Evolutionary conservation across 2,797 vertebrate genomes (phyloP).

Genomic region (Oceanodroma leucorhoa): DNA sequence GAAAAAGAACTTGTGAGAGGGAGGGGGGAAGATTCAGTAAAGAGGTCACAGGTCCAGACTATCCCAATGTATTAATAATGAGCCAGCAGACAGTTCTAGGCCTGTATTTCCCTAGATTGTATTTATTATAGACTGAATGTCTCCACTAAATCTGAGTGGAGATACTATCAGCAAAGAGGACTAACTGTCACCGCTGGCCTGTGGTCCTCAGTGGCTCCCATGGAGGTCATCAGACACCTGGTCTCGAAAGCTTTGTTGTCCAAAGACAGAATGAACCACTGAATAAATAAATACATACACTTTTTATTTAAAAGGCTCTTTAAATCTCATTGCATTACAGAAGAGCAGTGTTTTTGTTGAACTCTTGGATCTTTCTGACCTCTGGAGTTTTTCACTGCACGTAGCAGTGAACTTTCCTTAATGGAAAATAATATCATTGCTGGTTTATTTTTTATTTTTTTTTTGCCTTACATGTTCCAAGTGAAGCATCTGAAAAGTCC

Average conservation of each 20-base stretch:
- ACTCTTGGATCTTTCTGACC: background rate
- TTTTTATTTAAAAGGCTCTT: background rate
- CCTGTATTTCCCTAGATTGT: conserved; percentile 40
- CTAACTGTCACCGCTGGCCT: background rate
- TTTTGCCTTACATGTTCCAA: background rate
- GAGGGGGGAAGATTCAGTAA: background rate
- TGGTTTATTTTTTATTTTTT: background rate
- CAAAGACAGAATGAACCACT: background rate
- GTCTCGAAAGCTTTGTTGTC: background rate
- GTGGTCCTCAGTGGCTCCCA: background rate
- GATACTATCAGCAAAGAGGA: conserved; percentile 25
- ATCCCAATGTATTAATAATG: conserved; percentile 63
- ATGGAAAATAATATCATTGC: background rate
- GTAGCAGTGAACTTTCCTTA: background rate
- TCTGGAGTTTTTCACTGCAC: background rate
- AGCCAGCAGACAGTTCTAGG: conserved; percentile 50
- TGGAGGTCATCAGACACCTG: conserved; percentile 1
- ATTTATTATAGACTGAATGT: conserved; percentile 28
- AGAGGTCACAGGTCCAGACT: conserved; percentile 51
- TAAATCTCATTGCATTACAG: background rate
- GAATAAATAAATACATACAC: background rate
- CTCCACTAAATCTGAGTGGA: conserved; percentile 35
- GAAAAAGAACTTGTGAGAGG: background rate
- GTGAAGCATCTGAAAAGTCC: conserved; percentile 20
- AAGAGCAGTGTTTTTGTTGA: background rate